Conservation (phyloP, 2,888 invertebrate species). For the Agrilus cyanescens region DNA sequence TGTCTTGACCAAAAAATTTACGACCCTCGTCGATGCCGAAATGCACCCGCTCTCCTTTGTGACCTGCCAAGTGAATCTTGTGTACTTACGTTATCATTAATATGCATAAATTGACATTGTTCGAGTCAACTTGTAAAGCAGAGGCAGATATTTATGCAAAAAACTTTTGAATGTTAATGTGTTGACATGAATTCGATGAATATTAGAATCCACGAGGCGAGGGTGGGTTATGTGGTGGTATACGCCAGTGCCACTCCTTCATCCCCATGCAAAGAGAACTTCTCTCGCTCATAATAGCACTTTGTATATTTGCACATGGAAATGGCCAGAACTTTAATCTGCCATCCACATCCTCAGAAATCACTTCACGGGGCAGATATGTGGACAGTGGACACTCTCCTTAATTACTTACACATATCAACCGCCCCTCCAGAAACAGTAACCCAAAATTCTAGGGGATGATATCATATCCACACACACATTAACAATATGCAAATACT, state of each 20-base stretch:
- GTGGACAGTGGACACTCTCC: too few species aligned
- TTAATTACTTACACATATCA: too few species aligned
- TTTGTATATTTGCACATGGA: conserved; percentile 21
- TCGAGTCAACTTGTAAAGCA: conserved; percentile 14
- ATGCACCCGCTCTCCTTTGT: too few species aligned
- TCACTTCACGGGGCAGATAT: not conserved
- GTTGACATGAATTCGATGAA: conserved; percentile 21
- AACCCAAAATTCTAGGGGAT: too few species aligned
- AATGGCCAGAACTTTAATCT: conserved; percentile 9
- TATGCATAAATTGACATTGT: conserved; percentile 28
- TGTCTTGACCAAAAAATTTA: too few species aligned
- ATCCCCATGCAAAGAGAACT: conserved; percentile 7
- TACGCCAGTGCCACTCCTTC: conserved; percentile 4
- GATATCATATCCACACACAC: too few species aligned
- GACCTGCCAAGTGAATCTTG: conserved; percentile 13
- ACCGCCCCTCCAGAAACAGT: too few species aligned
- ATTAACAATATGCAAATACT: too few species aligned
- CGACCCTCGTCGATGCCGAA: too few species aligned
- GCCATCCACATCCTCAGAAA: not conserved
- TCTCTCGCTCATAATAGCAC: not conserved
- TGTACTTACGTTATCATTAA: conserved; percentile 20
- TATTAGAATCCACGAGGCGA: conserved; percentile 20
- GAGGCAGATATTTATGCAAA: conserved; percentile 19
- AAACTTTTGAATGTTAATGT: conserved; percentile 23
- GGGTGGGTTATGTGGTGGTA: too few species aligned